These are phyloP conservation scores for Netelia fuscicornis DNA, from an alignment of 2,888 invertebrate species.

Conservation along the genomic window DNA sequence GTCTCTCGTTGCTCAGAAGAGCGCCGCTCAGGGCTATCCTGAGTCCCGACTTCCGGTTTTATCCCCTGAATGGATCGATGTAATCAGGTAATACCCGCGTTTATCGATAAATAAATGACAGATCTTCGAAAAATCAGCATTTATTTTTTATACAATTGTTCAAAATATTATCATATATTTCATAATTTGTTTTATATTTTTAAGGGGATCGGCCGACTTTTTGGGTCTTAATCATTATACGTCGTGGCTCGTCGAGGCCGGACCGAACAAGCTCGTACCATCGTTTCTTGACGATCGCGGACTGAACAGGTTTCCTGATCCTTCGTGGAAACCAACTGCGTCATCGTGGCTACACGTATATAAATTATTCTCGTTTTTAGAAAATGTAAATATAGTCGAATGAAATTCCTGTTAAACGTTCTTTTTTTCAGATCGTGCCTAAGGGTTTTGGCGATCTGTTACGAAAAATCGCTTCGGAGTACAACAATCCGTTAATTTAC, in stretches of 20 bases:
- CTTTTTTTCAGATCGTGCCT: slow-evolving; percentile 78
- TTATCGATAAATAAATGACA: not conserved
- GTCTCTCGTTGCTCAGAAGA: slow-evolving; percentile 82
- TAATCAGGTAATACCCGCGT: slow-evolving; percentile 67
- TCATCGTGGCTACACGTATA: slow-evolving; percentile 87
- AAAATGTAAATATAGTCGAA: not conserved
- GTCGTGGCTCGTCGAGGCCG: slow-evolving; percentile 69
- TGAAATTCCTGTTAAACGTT: not conserved
- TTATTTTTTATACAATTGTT: not conserved
- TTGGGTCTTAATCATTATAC: slow-evolving; percentile 80
- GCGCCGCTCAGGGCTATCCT: slow-evolving; percentile 83
- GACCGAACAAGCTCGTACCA: slow-evolving; percentile 25
- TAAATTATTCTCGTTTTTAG: not conserved
- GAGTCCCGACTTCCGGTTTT: slow-evolving; percentile 85
- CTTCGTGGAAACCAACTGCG: slow-evolving; percentile 87
- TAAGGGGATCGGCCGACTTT: slow-evolving; percentile 78
- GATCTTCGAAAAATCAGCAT: not conserved
- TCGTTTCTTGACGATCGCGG: slow-evolving; percentile 81
- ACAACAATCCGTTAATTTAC: slow-evolving; percentile 80
- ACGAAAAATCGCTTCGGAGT: slow-evolving; percentile 82
- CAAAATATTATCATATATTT: too few species aligned
- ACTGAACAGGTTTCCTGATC: slow-evolving; percentile 86
- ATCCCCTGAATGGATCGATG: slow-evolving; percentile 86
- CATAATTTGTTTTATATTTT: not conserved
- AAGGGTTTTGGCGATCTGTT: slow-evolving; percentile 83